phyloP scores from a whole-genome alignment of 2,113 vertebrate genomes.

The Odontesthes bonariensis region DNA sequence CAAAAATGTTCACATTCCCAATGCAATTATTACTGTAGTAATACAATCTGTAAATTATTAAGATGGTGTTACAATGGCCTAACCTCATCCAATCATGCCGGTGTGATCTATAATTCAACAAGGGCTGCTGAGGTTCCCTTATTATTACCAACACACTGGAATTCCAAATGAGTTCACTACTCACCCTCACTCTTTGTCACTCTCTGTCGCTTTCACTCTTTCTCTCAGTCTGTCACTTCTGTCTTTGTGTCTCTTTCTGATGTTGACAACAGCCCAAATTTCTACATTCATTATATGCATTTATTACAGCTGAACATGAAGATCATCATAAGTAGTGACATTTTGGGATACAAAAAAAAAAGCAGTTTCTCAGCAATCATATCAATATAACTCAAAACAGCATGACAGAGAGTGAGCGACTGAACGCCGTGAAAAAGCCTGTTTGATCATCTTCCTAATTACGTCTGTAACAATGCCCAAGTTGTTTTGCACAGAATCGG shows the following conservation, averaged over 20 bases:
- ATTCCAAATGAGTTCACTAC: conserved; percentile 68
- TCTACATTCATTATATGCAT: conserved; percentile 57
- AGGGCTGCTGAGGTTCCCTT: conserved; percentile 76
- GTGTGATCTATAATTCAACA: conserved; percentile 84
- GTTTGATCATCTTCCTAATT: conserved; percentile 82
- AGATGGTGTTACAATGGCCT: conserved; percentile 75
- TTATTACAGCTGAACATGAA: conserved; percentile 43
- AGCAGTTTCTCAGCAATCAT: conserved; percentile 36
- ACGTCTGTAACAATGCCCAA: conserved; percentile 75
- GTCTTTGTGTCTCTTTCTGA: conserved; percentile 54
- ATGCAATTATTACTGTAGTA: conserved; percentile 76
- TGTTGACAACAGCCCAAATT: conserved; percentile 56
- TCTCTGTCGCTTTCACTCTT: conserved; percentile 48
- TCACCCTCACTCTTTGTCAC: conserved; percentile 62
- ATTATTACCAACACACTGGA: conserved; percentile 75
- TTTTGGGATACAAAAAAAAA: conserved; percentile 29
- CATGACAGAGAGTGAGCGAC: conserved; percentile 48
- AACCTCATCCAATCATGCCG: conserved; percentile 81
- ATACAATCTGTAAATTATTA: conserved; percentile 83
- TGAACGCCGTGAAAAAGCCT: conserved; percentile 56
- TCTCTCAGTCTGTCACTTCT: conserved; percentile 47
- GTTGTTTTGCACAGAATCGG: conserved; percentile 76
- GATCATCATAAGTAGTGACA: conserved; percentile 54
- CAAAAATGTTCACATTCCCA: conserved; percentile 56
- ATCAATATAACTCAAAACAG: conserved; percentile 50